phyloP scores from a whole-genome alignment of 2,888 invertebrate species.

The Nasonovia ribisnigri region DNA sequence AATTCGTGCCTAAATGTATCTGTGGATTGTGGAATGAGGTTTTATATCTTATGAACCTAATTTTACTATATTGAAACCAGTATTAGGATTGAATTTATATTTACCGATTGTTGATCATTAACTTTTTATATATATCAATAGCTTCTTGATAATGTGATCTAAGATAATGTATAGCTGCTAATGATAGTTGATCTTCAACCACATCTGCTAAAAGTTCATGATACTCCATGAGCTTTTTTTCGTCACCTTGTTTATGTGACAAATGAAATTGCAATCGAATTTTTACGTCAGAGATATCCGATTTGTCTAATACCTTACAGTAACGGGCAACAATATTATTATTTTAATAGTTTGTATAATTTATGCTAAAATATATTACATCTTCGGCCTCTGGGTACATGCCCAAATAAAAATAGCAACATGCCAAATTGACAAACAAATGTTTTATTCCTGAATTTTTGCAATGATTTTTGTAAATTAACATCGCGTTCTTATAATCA shows the following conservation, averaged over 20 bases:
- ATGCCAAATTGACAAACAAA: constrained; percentile 85
- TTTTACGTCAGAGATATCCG: constrained; percentile 77
- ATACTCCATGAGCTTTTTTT: constrained; percentile 84
- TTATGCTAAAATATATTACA: constrained; percentile 66
- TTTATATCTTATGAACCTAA: no score
- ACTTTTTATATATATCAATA: constrained; percentile 96
- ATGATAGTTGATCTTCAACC: constrained; percentile 93
- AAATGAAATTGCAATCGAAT: constrained; percentile 91
- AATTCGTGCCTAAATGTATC: no score
- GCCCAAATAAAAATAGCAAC: constrained; percentile 95
- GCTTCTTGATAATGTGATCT: constrained; percentile 98
- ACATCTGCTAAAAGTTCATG: constrained; percentile 89
- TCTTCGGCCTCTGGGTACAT: constrained; percentile 82
- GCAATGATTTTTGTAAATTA: constrained; percentile 77
- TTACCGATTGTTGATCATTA: constrained; percentile 91
- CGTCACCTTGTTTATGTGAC: constrained; percentile 92
- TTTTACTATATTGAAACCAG: background rate
- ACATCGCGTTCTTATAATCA: constrained; percentile 87
- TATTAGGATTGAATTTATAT: background rate
- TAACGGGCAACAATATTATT: background rate
- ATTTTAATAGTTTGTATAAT: background rate
- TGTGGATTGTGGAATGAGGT: background rate
- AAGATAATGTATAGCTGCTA: constrained; percentile 96
- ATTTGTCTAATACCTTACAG: constrained; percentile 74
- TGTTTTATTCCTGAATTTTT: constrained; percentile 75